Base-by-base conservation (phyloP, 2,888 invertebrate species). In the Epicampocera succincta region DNA sequence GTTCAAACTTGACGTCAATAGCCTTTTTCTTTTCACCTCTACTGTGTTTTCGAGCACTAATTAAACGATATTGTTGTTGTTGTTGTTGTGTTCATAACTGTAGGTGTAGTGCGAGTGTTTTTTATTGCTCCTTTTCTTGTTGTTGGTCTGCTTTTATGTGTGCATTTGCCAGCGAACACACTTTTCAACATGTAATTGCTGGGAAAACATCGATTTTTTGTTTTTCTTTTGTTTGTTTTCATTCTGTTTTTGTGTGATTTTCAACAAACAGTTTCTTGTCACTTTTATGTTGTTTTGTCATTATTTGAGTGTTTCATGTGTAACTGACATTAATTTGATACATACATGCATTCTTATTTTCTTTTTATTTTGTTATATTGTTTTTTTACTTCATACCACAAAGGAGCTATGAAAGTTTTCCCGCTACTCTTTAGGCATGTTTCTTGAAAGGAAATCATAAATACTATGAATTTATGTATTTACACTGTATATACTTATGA, bases 181-280 rank as follows among this genome's bases (percentile, higher is more conserved):
- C 15, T 33, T 68, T 60, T 60, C 2, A 33, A 60, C 42, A 15
- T 60, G 33, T 44, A 75, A 68, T 52, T 68, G 52, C 68, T 75
- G 50, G 60, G 6, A 75, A 68, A 12, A 60, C 66, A 60, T 75
- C 15, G 68, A 75, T 68, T 75, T 75, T 58, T 42, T 63, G 48
- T 48, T 65, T 50, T 3, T 38, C 15, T 17, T 50, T 42, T 21
- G 15, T 54, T 73, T 33, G n/a, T 19, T 38, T 46, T 15, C 33
- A 33, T 9, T 33, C 33, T 46, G 3, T n/a, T 58, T 50, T n/a
- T n/a, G n/a, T 33, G 29, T 74, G 29, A 19, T 48, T 46, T 63
- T 48, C 40, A 0, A 29, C 40, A 42, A 52, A 44, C 25, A 15
- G 33, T 50, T 58, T 66, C n/a, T 66, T 60, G n/a, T 56, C 21